Percentiles rank a stretch among this genome's conserved stretches.
Conservation (phyloP, 2,113 vertebrate species). For the Microtus richardsoni region DNA sequence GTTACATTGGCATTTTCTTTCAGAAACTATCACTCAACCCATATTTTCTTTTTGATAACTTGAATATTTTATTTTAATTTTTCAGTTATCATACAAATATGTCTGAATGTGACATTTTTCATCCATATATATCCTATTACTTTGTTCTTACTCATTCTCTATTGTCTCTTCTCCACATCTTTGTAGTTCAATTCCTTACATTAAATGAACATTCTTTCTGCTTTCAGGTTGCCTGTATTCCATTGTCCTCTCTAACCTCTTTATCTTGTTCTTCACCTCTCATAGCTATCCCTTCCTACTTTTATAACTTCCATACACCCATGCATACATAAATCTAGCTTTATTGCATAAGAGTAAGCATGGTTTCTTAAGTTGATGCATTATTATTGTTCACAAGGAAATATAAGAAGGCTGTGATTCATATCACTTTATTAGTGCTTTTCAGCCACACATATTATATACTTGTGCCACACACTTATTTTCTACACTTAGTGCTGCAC, state of each 20-base stretch:
- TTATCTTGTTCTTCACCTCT: no score
- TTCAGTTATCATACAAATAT: neutral
- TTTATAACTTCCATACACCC: neutral
- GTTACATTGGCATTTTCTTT: neutral
- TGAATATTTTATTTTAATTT: neutral
- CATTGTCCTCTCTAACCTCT: neutral
- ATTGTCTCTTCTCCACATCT: no score
- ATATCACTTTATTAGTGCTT: neutral
- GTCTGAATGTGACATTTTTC: neutral
- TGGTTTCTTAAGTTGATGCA: neutral
- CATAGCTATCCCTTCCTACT: neutral
- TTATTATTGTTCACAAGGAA: slow-evolving; percentile 20
- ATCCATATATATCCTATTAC: neutral
- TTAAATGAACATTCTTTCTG: neutral
- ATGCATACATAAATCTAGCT: neutral
- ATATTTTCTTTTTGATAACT: neutral
- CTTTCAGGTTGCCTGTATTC: neutral
- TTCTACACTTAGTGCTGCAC: neutral
- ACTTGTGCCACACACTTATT: neutral
- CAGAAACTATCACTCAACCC: neutral
- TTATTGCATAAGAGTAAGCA: neutral
- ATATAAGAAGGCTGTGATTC: neutral
- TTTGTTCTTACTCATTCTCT: neutral
- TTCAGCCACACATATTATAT: neutral
- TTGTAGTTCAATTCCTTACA: neutral